Conservation (phyloP, 2,888 invertebrate genomes). For the Strigamia transsilvanica region DNA sequence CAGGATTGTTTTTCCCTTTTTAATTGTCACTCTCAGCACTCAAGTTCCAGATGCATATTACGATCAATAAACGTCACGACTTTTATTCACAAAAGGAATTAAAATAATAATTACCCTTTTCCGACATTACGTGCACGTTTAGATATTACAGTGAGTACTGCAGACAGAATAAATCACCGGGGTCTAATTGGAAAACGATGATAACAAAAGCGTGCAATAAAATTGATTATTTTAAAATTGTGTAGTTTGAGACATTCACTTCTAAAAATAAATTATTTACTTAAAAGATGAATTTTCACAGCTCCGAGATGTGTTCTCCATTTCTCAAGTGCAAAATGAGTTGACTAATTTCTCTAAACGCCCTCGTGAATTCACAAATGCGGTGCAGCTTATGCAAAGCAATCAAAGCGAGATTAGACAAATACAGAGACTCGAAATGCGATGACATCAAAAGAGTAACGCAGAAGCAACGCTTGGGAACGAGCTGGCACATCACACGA, state of each 20-base stretch:
- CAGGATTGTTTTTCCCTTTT: neutral
- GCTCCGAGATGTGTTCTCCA: neutral
- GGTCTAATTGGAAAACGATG: neutral
- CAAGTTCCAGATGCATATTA: neutral
- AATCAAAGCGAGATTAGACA: neutral
- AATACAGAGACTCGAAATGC: neutral
- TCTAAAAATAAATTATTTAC: neutral
- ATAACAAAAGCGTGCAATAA: neutral
- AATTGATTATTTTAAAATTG: neutral
- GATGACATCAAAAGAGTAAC: neutral
- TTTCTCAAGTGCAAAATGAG: neutral
- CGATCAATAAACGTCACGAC: conserved; percentile 7
- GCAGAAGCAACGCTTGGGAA: neutral
- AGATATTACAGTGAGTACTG: neutral
- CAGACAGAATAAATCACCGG: neutral
- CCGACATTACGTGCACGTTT: neutral
- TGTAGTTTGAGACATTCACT: neutral
- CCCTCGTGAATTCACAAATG: conserved; percentile 2
- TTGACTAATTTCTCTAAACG: conserved; percentile 14
- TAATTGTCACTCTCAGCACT: neutral
- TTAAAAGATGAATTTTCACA: neutral
- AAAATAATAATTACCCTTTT: neutral
- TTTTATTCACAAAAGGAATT: neutral
- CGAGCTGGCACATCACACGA: conserved; percentile 4
- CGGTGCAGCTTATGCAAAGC: conserved; percentile 24